Base-by-base conservation (phyloP, 1,140 invertebrate species). In the Drosophila kanapiae region DNA sequence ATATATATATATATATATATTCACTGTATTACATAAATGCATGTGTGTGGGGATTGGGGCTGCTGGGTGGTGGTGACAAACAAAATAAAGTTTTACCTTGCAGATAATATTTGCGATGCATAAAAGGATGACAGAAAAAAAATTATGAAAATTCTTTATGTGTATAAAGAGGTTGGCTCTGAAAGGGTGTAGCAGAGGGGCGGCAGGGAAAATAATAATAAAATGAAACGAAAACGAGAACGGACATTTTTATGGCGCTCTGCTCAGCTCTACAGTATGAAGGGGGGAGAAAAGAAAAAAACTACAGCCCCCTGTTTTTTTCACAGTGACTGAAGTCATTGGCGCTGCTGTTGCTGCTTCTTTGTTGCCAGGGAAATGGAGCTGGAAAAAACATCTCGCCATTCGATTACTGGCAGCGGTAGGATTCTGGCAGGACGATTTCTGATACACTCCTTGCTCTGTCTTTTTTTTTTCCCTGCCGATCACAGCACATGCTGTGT, bases 211-310 rank as follows among this genome's bases (percentile, higher is more conserved):
- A 54, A 80, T 62, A 76, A 72, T 76, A 81, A 81, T 81, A 81
- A 81, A 76, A 81, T 60, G 77, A 59, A 76, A 81, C 54, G 77
- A 63, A 80, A 80, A 80, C 72, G 71, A 75, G 78, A 54, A 80
- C 48, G 56, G 80, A 80, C 59, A 80, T 80, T 80, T 72, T 80
- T 75, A 80, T 79, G 68, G 49, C 51, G 49, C 53, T 57, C 13
- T 31, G 16, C 14, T 13, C 23, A 23, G 23, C 23, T 23, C 23
- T 23, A 23, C 23, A 23, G 23, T 23, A 3, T 23, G 23, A 23
- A 23, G 23, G 23, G 23, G 23, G 23, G 23, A 1, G 23, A 3
- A 75, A 54, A 33, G 29, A 31, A 53, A 69, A 72, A 75, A 75
- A 75, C 74, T 56, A 56, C 40, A 72, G 40, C 38, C 72, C 72